Base-by-base conservation (phyloP, 2,888 invertebrate genomes). In the Amblyjoppa proteus region DNA sequence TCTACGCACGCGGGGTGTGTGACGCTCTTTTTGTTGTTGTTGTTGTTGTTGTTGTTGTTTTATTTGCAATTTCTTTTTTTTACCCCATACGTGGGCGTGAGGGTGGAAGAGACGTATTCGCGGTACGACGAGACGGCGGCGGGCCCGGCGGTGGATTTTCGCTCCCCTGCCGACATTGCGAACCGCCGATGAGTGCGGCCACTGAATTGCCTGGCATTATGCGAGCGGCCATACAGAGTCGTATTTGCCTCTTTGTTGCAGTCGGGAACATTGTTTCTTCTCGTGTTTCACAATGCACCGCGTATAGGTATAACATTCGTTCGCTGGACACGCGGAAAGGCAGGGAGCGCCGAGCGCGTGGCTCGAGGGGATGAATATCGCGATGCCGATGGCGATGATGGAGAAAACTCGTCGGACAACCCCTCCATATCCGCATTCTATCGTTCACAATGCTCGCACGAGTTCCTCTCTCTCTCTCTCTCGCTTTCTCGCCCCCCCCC, bases 191-290 rank as follows among this genome's bases (percentile, higher is more conserved):
- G 31, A 34, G 64, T 6, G 64, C 64, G 64, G 31, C 64, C 34
- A 31, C 64, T 31, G 64, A 64, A 64, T 64, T 34, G 64, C 64
- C 64, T 16, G 64, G 64, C 64, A 64, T 64, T 75, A 69, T 68
- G 66, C 71, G 76, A 80, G 71, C 71, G 49, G 61, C 64, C 51
- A 58, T 80, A 75, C 79, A 68, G 66, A 28, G 45, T 51, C 71
- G 68, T 78, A 76, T 74, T 81, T 73, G 73, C 73, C 73, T 74
- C 68, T 78, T 81, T 81, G 81, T 84, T 81, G 31, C 13, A 53
- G 66, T 51, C 41, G 61, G 56, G 31, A 71, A 69, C 81, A 78
- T 81, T 78, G 69, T 81, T 84, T 68, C 76, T 77, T 84, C 81
- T 77, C 49, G 66, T 66, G 28, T 80, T 41, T 69, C 53, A 31